phyloP scores from a whole-genome alignment of 30 jellyfish, hydroid and myxozoan genomes.

The Nemopilema nomurai region DNA sequence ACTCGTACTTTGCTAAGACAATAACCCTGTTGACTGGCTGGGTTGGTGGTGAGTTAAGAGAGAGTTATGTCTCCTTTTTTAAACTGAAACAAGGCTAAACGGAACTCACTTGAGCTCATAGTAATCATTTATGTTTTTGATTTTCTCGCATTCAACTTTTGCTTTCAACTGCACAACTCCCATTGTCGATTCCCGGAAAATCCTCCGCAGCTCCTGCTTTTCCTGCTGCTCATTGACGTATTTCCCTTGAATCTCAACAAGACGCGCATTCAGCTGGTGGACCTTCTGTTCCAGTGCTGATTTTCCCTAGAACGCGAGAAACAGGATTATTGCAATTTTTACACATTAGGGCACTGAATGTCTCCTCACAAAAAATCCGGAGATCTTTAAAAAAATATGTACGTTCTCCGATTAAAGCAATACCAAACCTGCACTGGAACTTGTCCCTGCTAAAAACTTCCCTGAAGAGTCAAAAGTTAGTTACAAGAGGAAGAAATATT shows the following conservation, averaged over 20 bases:
- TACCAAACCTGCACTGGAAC: too few relatives aligned
- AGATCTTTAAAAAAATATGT: too few relatives aligned
- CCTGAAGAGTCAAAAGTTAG: not conserved
- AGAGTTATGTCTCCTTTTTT: not conserved
- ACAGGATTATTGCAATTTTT: not conserved
- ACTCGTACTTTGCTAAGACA: too few relatives aligned
- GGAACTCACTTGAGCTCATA: constrained; percentile 31
- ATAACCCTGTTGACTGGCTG: too few relatives aligned
- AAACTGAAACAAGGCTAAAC: not conserved
- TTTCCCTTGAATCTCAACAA: constrained; percentile 68
- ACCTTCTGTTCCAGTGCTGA: constrained; percentile 60
- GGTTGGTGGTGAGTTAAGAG: not conserved
- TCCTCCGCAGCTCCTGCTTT: constrained; percentile 60
- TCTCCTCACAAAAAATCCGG: too few relatives aligned
- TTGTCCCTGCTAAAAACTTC: too few relatives aligned
- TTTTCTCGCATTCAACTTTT: constrained; percentile 67
- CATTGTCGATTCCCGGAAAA: constrained; percentile 62
- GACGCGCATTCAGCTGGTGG: constrained; percentile 52
- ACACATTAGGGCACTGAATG: too few relatives aligned
- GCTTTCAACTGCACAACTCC: constrained; percentile 71
- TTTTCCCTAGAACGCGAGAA: constrained; percentile 35
- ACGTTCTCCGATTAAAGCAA: too few relatives aligned
- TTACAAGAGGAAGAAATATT: not conserved
- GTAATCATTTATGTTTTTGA: constrained; percentile 37
- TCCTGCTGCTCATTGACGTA: constrained; percentile 72